Evolutionary conservation across 2,797 vertebrate species (phyloP).

Genomic region (Neomorphus geoffroyi): DNA sequence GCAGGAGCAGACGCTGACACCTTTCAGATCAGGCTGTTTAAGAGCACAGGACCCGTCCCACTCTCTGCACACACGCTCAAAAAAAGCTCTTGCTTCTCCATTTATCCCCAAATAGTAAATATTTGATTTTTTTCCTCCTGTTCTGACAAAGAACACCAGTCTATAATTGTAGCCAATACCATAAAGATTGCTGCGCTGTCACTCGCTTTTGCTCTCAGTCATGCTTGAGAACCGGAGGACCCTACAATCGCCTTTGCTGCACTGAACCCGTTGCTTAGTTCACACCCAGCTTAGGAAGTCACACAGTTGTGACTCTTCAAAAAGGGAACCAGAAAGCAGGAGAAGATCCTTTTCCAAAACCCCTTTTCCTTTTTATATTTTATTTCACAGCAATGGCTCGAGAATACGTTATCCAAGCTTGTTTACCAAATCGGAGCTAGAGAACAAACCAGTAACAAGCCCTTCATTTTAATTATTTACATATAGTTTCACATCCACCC

Average conservation of each 20-base stretch:
- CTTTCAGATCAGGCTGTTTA: neutral
- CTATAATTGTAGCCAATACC: neutral
- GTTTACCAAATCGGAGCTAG: neutral
- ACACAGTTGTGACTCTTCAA: neutral
- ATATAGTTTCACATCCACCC: neutral
- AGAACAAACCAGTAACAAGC: neutral
- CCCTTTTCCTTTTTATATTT: neutral
- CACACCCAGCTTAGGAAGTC: neutral
- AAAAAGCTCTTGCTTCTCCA: neutral
- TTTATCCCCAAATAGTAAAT: neutral
- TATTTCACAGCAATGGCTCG: neutral
- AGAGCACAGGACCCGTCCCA: neutral
- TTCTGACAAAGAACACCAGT: neutral
- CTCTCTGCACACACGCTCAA: neutral
- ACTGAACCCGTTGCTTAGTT: neutral
- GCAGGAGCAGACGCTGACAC: neutral
- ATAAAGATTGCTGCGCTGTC: neutral
- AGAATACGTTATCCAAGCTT: neutral
- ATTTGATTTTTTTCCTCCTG: neutral
- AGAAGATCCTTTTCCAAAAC: neutral
- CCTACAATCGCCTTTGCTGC: neutral
- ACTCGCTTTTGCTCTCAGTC: neutral
- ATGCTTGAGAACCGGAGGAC: neutral
- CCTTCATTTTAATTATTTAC: slow-evolving; percentile 20
- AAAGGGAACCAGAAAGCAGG: neutral